Evolutionary conservation across 2,113 vertebrate species (phyloP), one percentile per base, ranked within the genome.

Genomic region (Pteronura brasiliensis): DNA sequence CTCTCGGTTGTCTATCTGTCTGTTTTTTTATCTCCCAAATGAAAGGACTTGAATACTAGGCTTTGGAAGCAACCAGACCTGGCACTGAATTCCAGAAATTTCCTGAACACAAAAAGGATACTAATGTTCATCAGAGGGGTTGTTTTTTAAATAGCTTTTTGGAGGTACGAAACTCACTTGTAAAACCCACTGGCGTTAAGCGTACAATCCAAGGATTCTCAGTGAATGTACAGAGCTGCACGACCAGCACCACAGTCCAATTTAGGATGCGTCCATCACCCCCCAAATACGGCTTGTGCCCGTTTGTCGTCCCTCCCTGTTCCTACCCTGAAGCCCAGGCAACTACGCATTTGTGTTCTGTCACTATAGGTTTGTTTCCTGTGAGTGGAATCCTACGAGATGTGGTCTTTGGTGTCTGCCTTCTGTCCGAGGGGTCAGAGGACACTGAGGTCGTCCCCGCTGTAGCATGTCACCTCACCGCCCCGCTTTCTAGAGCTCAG

Each of bases 1-100:
- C 42, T 27, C 23, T 83, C 42, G 47, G 15, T 36, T 25, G 29
- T 44, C 63, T 59, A 2, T n/a, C 47, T 69, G 3, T n/a, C 47
- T 63, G 29, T 20, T 17, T 71, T 71, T 25, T 89, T 31, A 29
- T 61, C 80, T 87, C 59, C 59, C 74, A 95, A 34, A 87, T 61
- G 23, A 69, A 91, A 86, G 57, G 77, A 76, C 1, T 42, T 71
- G 25, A 88, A 14, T 20, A 27, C 31, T 55, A 39, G 65, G 17
- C n/a, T 97, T 76, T 77, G 36, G 59, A 77, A 52, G 52, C 34
- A 80, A 92, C 84, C 36, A 82, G 80, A 88, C 17, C 49, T 93
- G 44, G 52, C 39, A 13, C 18, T 42, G 21, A 72, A 91, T 72
- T 83, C 69, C 69, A 93, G 69, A 85, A 69, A 85, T 36, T 44